Base-by-base conservation (phyloP, 35 echinoderm and acorn worm species). In the Diadema setosum region DNA sequence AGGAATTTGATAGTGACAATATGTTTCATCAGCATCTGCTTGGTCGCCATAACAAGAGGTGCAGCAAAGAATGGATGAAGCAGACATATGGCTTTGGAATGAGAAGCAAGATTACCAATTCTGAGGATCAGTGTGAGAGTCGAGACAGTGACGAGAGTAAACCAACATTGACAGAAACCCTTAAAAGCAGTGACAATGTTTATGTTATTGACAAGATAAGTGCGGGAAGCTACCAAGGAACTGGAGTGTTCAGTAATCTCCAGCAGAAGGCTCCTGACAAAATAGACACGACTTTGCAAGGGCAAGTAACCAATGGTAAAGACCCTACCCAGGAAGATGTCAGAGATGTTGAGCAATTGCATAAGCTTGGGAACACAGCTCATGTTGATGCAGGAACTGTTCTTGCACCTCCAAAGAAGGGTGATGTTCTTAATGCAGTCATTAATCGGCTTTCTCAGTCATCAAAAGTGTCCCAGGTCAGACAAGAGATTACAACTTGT, bases 41-140 rank as follows among this genome's bases (percentile, higher is more conserved):
- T 39, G 73, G 73, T 5, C 73, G 73, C 8, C 37, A 42, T 5
- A 78, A 44, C 23, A 78, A 78, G 36, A 78, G 44, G 44, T 78
- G 73, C 73, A 78, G 73, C 12, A 34, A 78, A 78, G 73, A 78
- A 36, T 78, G 73, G 73, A 78, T 78, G 73, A 78, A 78, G 40
- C 73, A 78, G 24, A 78, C 73, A 26, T 78, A 35, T 24, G 73
- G 73, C 5, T 78, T 78, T 41, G 36, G 73, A 14, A 78, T 20
- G 27, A 41, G 40, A 78, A 78, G 24, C 44, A 78, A 78, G 30
- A 21, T 44, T 14, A 16, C 30, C 5, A 15, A 33, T 67, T 26
- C n/a, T 67, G 3, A 2, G 37, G 63, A 67, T 15, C n/a, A n/a
- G n/a, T n/a, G n/a, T n/a, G n/a, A n/a, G n/a, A n/a, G n/a, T n/a